These are phyloP conservation scores for Bolinopsis microptera DNA, from an alignment of 37 sponge, comb jelly and placozoan species.

Conservation along the genomic window DNA sequence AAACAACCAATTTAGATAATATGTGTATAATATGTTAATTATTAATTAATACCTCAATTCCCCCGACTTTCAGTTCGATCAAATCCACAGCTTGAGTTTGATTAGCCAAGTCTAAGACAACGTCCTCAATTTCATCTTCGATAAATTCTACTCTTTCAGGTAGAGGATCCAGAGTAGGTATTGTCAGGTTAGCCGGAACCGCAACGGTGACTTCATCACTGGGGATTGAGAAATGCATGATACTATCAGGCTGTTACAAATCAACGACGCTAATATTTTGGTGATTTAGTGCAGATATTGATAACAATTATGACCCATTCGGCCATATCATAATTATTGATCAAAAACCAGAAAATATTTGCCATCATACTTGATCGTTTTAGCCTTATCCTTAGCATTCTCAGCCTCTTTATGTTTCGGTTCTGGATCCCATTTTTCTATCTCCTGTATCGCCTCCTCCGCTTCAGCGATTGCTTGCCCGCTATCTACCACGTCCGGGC, in stretches of 20 bases:
- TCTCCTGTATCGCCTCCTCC: background rate
- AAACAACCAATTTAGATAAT: too few relatives aligned
- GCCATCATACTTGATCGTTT: too few relatives aligned
- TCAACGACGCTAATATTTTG: too few relatives aligned
- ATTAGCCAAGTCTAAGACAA: background rate
- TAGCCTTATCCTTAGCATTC: background rate
- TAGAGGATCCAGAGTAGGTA: constrained; percentile 40
- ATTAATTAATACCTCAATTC: background rate
- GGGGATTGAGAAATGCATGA: too few relatives aligned
- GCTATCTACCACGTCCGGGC: background rate
- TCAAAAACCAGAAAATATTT: too few relatives aligned
- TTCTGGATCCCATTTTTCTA: background rate
- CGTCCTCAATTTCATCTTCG: background rate
- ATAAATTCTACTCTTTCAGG: background rate
- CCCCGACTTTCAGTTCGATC: background rate
- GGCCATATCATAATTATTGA: too few relatives aligned
- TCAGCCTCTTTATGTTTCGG: background rate
- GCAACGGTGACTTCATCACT: background rate
- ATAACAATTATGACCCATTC: too few relatives aligned
- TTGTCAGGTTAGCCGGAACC: background rate
- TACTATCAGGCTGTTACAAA: too few relatives aligned
- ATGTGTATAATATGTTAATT: too few relatives aligned
- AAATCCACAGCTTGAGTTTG: background rate
- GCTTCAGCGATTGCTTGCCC: background rate
- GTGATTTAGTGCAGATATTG: too few relatives aligned